These are phyloP conservation scores for Pardalotus punctatus DNA, from an alignment of 2,113 vertebrate species.

Conservation along the genomic window DNA sequence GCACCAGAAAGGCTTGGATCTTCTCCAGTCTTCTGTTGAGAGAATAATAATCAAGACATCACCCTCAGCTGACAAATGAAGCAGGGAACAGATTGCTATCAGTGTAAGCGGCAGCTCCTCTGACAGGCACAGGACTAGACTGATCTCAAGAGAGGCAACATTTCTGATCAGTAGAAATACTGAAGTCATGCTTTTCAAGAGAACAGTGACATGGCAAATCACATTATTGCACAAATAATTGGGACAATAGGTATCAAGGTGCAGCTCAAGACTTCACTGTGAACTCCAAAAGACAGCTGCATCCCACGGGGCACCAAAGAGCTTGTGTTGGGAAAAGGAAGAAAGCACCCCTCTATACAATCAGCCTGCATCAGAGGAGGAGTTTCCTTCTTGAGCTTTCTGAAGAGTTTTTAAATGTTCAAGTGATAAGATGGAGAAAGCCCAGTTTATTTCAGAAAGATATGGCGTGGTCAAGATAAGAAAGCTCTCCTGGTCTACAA, in stretches of 20 bases:
- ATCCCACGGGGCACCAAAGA: neutral
- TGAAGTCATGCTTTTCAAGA: neutral
- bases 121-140: neutral
- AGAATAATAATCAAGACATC: slow-evolving; percentile 23
- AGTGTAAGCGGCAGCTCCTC: neutral
- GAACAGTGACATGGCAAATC: neutral
- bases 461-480: neutral
- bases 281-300: neutral
- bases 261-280: neutral
- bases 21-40: slow-evolving; percentile 2
- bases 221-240: neutral
- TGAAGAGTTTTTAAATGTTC: neutral
- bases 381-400: neutral
- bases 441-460: neutral
- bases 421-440: neutral
- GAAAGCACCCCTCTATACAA: neutral
- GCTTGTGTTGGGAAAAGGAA: neutral
- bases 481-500: neutral
- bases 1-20: slow-evolving; percentile 9
- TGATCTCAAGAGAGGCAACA: neutral
- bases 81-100: neutral
- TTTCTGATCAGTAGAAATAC: neutral
- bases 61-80: neutral
- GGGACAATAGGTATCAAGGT: neutral
- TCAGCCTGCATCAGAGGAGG: neutral